phyloP scores from a whole-genome alignment of 2,888 invertebrate species.

The Brachycybe producta region DNA sequence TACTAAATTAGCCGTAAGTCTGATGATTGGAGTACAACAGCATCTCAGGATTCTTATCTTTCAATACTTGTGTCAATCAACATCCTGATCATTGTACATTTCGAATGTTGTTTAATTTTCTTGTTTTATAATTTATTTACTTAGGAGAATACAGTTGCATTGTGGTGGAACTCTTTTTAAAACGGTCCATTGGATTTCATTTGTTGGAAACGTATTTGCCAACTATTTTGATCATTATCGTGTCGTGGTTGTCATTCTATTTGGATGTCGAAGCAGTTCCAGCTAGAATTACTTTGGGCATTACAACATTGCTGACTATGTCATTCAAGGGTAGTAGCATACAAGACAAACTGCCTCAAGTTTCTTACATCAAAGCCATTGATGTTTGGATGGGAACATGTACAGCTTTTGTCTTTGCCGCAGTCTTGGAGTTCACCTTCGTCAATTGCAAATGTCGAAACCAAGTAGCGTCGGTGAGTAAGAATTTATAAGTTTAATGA shows the following conservation, averaged over 20 bases:
- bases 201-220: slow-evolving; percentile 44
- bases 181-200: slow-evolving; percentile 42
- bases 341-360: slow-evolving; percentile 20
- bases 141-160: slow-evolving; percentile 41
- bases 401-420: slow-evolving; percentile 19
- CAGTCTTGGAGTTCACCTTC: slow-evolving; percentile 18
- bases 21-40: too few species aligned
- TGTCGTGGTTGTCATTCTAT: slow-evolving; percentile 45
- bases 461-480: neutral
- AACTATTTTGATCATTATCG: slow-evolving; percentile 43
- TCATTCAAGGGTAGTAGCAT: slow-evolving; percentile 32
- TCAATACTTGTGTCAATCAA: too few species aligned
- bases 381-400: slow-evolving; percentile 20
- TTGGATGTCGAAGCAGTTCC: slow-evolving; percentile 43
- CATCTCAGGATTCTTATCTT: too few species aligned
- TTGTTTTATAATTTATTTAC: too few species aligned
- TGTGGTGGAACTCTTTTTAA: slow-evolving; percentile 40
- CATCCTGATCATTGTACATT: too few species aligned
- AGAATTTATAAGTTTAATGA: too few species aligned
- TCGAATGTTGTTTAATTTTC: too few species aligned
- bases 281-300: slow-evolving; percentile 40
- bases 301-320: slow-evolving; percentile 39
- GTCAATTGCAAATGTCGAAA: slow-evolving; percentile 17
- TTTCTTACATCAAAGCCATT: slow-evolving; percentile 19
- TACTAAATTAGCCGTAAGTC: too few species aligned